These are phyloP conservation scores for Leucozona laternaria DNA, from an alignment of 2,888 invertebrate species.

Conservation along the genomic window DNA sequence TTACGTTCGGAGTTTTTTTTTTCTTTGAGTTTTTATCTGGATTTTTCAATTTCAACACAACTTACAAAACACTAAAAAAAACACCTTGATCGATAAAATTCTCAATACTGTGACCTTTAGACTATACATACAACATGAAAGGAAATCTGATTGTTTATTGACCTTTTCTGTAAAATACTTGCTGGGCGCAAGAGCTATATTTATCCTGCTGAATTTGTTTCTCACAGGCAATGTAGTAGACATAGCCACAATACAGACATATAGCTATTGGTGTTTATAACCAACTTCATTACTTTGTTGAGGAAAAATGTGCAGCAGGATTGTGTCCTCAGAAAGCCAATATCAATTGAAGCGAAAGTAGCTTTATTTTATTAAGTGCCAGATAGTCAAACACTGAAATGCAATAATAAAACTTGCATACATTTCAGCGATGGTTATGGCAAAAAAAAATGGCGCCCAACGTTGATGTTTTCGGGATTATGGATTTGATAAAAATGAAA, in stretches of 20 bases:
- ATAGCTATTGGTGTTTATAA: not conserved
- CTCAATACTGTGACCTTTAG: slow-evolving; percentile 3
- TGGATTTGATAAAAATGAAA: too few relatives aligned
- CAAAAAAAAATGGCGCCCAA: not conserved
- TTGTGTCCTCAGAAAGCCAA: too few relatives aligned
- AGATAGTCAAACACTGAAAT: not conserved
- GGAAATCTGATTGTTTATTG: slow-evolving; percentile 19
- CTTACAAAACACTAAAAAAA: not conserved
- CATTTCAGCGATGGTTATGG: not conserved
- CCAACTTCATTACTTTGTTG: not conserved
- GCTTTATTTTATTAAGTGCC: not conserved
- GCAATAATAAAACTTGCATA: not conserved
- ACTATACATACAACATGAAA: not conserved
- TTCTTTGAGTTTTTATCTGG: not conserved
- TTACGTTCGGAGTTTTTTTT: not conserved
- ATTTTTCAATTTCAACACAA: not conserved
- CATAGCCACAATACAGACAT: not conserved
- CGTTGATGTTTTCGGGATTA: not conserved
- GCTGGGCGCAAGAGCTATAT: not conserved
- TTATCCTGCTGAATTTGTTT: not conserved
- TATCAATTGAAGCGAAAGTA: too few relatives aligned
- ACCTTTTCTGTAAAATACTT: slow-evolving; percentile 30
- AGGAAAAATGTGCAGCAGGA: not conserved
- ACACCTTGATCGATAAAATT: slow-evolving; percentile 34
- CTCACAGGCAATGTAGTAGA: not conserved